Evolutionary conservation across 2,888 invertebrate species (phyloP).

Genomic region (Dryobotodes eremita): DNA sequence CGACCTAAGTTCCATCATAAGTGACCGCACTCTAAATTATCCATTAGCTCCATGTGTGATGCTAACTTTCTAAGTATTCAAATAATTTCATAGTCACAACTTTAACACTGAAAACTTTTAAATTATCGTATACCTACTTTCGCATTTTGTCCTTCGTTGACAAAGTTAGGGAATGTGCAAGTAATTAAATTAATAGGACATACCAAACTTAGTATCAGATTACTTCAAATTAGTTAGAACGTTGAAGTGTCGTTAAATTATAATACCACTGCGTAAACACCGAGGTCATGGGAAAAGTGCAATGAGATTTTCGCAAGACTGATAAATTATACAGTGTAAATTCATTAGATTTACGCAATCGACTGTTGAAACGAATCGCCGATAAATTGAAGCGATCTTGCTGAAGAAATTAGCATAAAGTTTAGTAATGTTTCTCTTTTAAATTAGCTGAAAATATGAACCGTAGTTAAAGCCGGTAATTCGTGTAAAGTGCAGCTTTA

Average conservation of each 20-base stretch:
- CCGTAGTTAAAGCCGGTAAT: background rate
- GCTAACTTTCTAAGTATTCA: slow-evolving; percentile 68
- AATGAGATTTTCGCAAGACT: slow-evolving; percentile 64
- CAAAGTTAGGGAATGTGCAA: slow-evolving; percentile 20
- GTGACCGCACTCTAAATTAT: slow-evolving; percentile 52
- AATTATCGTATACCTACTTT: background rate
- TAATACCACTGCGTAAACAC: slow-evolving; percentile 21
- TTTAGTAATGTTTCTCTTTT: slow-evolving; percentile 49
- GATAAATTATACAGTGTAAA: slow-evolving; percentile 50
- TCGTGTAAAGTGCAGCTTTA: background rate
- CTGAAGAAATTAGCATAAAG: slow-evolving; percentile 52
- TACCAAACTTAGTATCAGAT: slow-evolving; percentile 9
- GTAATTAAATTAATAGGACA: slow-evolving; percentile 16
- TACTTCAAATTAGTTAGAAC: slow-evolving; percentile 12
- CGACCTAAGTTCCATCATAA: slow-evolving; percentile 47
- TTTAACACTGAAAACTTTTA: slow-evolving; percentile 31
- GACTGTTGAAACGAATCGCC: slow-evolving; percentile 60
- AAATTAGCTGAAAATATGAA: slow-evolving; percentile 33
- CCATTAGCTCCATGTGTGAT: slow-evolving; percentile 63
- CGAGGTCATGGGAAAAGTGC: slow-evolving; percentile 64
- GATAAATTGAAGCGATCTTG: slow-evolving; percentile 54
- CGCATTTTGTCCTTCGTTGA: slow-evolving; percentile 9
- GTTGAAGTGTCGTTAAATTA: slow-evolving; percentile 27
- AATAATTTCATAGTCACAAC: slow-evolving; percentile 22
- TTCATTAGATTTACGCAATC: slow-evolving; percentile 62